Conservation (phyloP, 2,113 vertebrate genomes). For the Scolopax mira region DNA sequence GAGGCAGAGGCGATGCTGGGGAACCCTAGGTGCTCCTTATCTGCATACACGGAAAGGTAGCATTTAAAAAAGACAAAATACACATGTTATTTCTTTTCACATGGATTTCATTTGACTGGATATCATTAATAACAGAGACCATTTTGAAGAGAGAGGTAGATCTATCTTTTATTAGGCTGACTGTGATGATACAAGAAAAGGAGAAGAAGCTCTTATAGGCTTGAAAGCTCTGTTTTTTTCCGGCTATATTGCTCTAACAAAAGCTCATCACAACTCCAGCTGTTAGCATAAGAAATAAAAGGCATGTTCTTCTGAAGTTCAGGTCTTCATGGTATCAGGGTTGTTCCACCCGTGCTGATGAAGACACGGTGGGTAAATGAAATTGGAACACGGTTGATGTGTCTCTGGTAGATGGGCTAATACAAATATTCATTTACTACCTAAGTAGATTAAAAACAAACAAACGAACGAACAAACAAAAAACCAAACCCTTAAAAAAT, state of each 20-base stretch:
- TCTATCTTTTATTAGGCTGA: background rate
- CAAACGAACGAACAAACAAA: background rate
- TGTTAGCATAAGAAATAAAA: background rate
- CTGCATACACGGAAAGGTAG: background rate
- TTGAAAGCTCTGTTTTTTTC: background rate
- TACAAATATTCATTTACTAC: background rate
- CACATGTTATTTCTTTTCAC: background rate
- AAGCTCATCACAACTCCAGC: background rate
- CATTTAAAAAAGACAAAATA: background rate
- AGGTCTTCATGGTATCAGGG: background rate
- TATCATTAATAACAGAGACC: background rate
- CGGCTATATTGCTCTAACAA: background rate
- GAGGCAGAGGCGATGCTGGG: background rate
- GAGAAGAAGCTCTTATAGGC: background rate
- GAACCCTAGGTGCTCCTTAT: background rate
- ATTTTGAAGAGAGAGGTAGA: background rate
- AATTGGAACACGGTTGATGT: background rate
- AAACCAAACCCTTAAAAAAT: background rate
- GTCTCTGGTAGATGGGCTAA: background rate
- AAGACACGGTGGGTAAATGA: background rate
- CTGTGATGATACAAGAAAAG: background rate
- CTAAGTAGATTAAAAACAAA: background rate
- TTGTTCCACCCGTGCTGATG: background rate
- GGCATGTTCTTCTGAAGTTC: background rate
- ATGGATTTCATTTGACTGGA: background rate